Base-by-base conservation (phyloP, 2,797 vertebrate genomes). In the Lophotriccus pileatus region DNA sequence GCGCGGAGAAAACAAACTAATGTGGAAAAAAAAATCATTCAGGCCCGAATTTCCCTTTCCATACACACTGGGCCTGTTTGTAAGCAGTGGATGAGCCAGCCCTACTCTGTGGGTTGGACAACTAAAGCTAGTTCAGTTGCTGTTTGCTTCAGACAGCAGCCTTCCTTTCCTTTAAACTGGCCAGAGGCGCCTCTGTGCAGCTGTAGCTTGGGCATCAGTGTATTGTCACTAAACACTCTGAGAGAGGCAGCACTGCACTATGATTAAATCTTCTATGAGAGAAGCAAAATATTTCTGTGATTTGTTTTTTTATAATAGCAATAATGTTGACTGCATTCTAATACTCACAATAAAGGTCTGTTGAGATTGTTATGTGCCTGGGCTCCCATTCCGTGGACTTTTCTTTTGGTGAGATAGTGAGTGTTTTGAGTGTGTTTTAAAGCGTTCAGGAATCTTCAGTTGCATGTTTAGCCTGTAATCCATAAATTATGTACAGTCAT, bases 251-350 rank as follows among this genome's bases (percentile, higher is more conserved):
- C 94, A 79, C 63, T 74, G 87, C 88, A 53, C 93, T 96, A 30
- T 41, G 74, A 73, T 30, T 69, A 43, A 86, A 82, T 84, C 94
- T 87, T 90, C 92, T 78, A 3, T 82, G 67, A 90, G 80, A 91
- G 94, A 93, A 90, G 87, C 80, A 59, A 94, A 96, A 37, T 70
- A 79, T 53, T 88, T 91, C 70, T 93, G 91, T 93, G 80, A 84
- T 82, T 88, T 91, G 43, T 79, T 92, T 95, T 95, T 93, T 92
- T 66, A 94, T 84, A 55, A 87, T 90, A 94, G 95, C 95, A 96
- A 96, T 97, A 96, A 97, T 89, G 87, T 96, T 87, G 91, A 94
- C 90, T 96, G 94, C 94, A 15, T 94, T 96, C 83, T 87, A 72
- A 89, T 94, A 84, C 68, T 93, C 83, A 73, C 79, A 96, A 91